These are phyloP conservation scores for Hydropotes inermis DNA, from an alignment of 2,113 vertebrate genomes.

Conservation along the genomic window DNA sequence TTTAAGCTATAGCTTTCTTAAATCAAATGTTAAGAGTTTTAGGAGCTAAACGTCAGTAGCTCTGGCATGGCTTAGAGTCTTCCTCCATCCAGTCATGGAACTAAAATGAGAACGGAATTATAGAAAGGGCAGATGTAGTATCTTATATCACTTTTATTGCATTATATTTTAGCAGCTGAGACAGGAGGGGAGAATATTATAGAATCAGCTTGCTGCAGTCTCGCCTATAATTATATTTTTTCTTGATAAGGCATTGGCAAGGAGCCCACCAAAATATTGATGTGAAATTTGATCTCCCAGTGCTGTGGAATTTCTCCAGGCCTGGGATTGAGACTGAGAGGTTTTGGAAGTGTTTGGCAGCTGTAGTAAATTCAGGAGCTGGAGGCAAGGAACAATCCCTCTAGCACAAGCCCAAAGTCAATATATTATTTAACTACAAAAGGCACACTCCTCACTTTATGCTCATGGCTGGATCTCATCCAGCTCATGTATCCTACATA, in stretches of 20 bases:
- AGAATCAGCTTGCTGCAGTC: slow-evolving; percentile 78
- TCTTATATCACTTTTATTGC: slow-evolving; percentile 76
- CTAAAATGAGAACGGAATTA: slow-evolving; percentile 72
- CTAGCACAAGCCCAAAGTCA: slow-evolving; percentile 71
- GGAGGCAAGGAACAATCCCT: slow-evolving; percentile 74
- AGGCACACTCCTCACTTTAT: slow-evolving; percentile 30
- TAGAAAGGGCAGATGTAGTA: slow-evolving; percentile 68
- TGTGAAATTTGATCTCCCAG: slow-evolving; percentile 77
- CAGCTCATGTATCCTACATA: neutral
- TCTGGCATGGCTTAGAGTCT: slow-evolving; percentile 41
- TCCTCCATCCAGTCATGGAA: slow-evolving; percentile 59
- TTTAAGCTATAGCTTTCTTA: slow-evolving; percentile 25
- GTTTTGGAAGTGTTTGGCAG: slow-evolving; percentile 79
- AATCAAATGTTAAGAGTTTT: slow-evolving; percentile 15
- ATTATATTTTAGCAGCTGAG: slow-evolving; percentile 77
- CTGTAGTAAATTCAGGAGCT: slow-evolving; percentile 82
- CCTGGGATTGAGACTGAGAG: slow-evolving; percentile 68
- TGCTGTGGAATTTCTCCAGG: slow-evolving; percentile 78
- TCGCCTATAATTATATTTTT: slow-evolving; percentile 81
- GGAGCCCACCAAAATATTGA: slow-evolving; percentile 81
- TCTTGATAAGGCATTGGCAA: slow-evolving; percentile 81
- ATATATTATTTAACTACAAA: slow-evolving; percentile 65
- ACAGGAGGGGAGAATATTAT: slow-evolving; percentile 71
- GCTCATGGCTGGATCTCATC: slow-evolving; percentile 31
- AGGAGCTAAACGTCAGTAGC: slow-evolving; percentile 50